Evolutionary conservation across 2,113 vertebrate species (phyloP).

Genomic region (Lathamus discolor): DNA sequence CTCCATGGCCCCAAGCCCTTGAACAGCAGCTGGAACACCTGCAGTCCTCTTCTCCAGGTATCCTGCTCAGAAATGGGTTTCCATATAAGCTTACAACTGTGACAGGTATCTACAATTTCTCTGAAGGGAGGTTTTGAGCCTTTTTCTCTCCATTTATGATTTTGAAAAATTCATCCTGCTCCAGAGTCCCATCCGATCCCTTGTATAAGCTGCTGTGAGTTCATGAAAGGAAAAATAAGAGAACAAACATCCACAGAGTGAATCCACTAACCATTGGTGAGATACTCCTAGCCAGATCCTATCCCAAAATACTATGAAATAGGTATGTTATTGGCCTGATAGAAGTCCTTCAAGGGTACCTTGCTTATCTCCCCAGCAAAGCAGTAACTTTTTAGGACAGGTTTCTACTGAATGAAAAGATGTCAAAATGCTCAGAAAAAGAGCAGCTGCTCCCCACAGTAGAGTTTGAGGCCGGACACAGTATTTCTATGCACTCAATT

Average conservation of each 20-base stretch:
- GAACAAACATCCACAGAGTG: background rate
- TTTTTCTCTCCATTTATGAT: background rate
- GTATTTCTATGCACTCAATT: accelerated
- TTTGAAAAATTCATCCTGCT: background rate
- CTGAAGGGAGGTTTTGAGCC: background rate
- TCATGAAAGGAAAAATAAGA: background rate
- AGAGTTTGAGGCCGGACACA: too few species aligned
- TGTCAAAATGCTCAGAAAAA: too few species aligned
- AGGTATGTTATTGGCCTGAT: background rate
- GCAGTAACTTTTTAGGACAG: background rate
- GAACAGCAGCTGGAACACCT: background rate
- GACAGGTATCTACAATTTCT: background rate
- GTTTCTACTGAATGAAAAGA: background rate
- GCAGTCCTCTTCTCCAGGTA: background rate
- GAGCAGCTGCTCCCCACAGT: too few species aligned
- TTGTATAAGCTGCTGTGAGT: background rate
- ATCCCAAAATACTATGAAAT: background rate
- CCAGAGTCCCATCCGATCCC: background rate
- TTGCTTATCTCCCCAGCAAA: background rate
- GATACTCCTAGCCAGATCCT: background rate
- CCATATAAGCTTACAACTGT: background rate
- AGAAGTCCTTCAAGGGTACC: background rate
- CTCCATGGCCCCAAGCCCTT: background rate
- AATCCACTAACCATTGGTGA: background rate
- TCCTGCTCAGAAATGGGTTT: background rate